Evolutionary conservation across 2,797 vertebrate genomes (phyloP).

Genomic region (Poeciliopsis gracilis): DNA sequence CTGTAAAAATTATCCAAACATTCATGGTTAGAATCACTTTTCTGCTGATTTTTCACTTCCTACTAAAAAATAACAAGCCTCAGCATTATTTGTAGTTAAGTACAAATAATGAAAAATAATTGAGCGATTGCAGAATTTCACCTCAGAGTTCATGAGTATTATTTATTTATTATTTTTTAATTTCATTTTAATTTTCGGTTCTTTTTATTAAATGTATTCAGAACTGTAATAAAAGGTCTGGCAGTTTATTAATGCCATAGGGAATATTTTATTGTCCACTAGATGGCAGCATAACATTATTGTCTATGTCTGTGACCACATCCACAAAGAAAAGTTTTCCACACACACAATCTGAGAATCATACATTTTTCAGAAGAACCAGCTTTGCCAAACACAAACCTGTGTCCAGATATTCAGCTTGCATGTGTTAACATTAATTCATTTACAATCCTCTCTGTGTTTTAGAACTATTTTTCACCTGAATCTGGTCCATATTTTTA

Average conservation of each 20-base stretch:
- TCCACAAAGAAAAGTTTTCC: not conserved
- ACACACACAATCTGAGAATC: not conserved
- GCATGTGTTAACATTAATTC: not conserved
- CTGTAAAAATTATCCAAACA: not conserved
- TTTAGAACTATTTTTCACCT: not conserved
- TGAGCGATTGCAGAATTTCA: too few species aligned
- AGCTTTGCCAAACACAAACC: not conserved
- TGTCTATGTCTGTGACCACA: not conserved
- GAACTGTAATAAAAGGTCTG: not conserved
- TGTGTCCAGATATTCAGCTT: not conserved
- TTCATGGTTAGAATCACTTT: not conserved
- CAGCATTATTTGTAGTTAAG: not conserved
- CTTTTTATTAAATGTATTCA: not conserved
- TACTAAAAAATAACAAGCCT: not conserved
- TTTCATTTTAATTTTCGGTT: too few species aligned
- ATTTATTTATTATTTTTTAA: too few species aligned
- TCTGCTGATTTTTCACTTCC: not conserved
- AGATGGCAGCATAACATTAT: constrained; percentile 64
- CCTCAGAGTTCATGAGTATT: not conserved
- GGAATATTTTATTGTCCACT: constrained; percentile 24
- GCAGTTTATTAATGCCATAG: not conserved
- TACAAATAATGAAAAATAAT: not conserved
- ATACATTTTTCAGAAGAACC: not conserved
- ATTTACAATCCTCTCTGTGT: not conserved
- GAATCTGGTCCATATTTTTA: not conserved